Evolutionary conservation across 1,140 invertebrate species (phyloP).

Genomic region (Octopus bimaculoides): DNA sequence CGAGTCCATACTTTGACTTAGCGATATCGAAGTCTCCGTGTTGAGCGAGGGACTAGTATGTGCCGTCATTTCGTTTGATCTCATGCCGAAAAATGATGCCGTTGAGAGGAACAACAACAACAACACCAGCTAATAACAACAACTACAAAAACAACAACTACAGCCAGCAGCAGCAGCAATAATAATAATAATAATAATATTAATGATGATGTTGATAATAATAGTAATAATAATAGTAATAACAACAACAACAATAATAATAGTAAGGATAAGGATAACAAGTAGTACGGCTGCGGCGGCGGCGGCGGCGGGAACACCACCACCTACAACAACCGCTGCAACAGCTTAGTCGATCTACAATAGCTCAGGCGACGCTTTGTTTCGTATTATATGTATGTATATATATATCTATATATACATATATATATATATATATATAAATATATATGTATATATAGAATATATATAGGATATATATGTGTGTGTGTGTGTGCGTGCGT

Average conservation of each 20-base stretch:
- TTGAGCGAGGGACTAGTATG: conserved; percentile 26
- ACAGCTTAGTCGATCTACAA: neutral
- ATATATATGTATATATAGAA: too few relatives aligned
- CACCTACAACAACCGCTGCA: neutral
- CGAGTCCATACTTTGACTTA: conserved; percentile 43
- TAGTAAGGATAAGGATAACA: neutral
- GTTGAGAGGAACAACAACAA: conserved; percentile 2
- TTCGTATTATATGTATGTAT: too few relatives aligned
- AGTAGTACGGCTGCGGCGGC: too few relatives aligned
- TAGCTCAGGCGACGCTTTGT: too few relatives aligned
- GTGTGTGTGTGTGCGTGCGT: too few relatives aligned
- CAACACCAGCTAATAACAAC: neutral
- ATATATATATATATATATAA: too few relatives aligned
- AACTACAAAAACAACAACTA: too few relatives aligned
- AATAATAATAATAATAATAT: neutral
- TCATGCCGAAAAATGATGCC: conserved; percentile 14
- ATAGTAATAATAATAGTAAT: neutral
- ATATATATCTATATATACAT: too few relatives aligned
- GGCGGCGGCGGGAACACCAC: neutral
- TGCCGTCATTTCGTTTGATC: conserved; percentile 32
- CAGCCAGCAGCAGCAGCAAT: neutral
- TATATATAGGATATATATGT: too few relatives aligned
- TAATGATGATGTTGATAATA: neutral
- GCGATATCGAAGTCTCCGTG: conserved; percentile 37
- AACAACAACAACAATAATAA: conserved; percentile 11